Percentiles rank a stretch among this genome's conserved stretches.
These are phyloP conservation scores for Polymixis flavicincta DNA, from an alignment of 2,888 invertebrate species.

Conservation along the genomic window DNA sequence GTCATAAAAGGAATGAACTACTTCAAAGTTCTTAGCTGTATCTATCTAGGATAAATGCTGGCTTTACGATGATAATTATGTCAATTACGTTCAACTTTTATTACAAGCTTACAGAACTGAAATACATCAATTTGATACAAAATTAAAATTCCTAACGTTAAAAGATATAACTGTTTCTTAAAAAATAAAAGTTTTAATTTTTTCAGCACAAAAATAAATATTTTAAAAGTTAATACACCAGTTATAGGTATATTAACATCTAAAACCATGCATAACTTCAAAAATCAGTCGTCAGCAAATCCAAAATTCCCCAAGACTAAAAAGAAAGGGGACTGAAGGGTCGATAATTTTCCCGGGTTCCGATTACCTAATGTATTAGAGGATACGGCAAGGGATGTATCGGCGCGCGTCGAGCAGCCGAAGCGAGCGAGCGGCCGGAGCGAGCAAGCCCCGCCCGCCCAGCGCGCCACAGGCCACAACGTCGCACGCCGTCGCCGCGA, in stretches of 20 bases:
- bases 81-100: slow-evolving; percentile 43
- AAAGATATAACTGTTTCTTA: not conserved
- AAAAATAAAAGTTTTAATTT: slow-evolving; percentile 7
- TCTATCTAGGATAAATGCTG: slow-evolving; percentile 44
- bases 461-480: slow-evolving; percentile 76
- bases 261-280: not conserved
- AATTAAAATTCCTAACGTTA: slow-evolving; percentile 1
- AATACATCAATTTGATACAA: slow-evolving; percentile 11
- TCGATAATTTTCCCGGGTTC: slow-evolving; percentile 67
- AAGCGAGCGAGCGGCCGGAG: slow-evolving; percentile 68
- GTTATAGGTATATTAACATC: not conserved
- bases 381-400: slow-evolving; percentile 74
- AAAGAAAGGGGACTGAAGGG: slow-evolving; percentile 60
- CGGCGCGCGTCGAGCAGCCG: slow-evolving; percentile 76
- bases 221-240: not conserved
- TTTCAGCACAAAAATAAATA: not conserved
- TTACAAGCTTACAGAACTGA: slow-evolving; percentile 8
- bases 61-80: slow-evolving; percentile 45
- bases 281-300: slow-evolving; percentile 24
- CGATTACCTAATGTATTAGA: slow-evolving; percentile 66
- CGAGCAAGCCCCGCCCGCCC: slow-evolving; percentile 83
- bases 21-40: slow-evolving; percentile 39
- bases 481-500: slow-evolving; percentile 82
- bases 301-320: slow-evolving; percentile 40
- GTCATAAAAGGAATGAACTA: slow-evolving; percentile 52